Percentiles rank a stretch among this genome's conserved stretches.
Evolutionary conservation across 2,888 invertebrate species (phyloP).

Genomic region (Torymus aiolomorphi): DNA sequence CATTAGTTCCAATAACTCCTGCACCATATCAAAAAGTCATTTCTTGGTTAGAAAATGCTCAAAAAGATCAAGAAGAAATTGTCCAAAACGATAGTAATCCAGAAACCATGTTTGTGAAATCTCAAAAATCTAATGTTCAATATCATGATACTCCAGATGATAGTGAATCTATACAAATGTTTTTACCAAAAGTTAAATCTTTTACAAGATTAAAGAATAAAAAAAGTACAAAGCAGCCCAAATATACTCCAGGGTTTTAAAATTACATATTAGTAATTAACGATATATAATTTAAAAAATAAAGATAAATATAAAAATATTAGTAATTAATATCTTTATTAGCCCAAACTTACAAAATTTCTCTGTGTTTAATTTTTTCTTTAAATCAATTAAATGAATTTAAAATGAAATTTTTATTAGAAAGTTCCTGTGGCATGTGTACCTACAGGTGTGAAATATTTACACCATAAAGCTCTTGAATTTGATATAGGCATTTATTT

Average conservation of each 20-base stretch:
- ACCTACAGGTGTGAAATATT: conserved; percentile 96
- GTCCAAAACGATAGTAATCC: background rate
- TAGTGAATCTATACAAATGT: conserved; percentile 60
- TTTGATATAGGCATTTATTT: conserved; percentile 98
- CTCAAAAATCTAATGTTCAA: conserved; percentile 28
- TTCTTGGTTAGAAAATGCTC: conserved; percentile 68
- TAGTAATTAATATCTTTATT: conserved; percentile 3
- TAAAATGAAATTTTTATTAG: conserved; percentile 76
- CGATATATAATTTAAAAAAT: too few species aligned
- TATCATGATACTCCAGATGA: conserved; percentile 59
- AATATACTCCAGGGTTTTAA: conserved; percentile 64
- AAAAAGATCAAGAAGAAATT: conserved; percentile 58
- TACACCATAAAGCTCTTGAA: conserved; percentile 92
- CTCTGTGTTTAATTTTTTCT: conserved; percentile 34
- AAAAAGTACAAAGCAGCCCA: conserved; percentile 58
- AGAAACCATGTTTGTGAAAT: background rate
- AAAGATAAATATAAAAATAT: too few species aligned
- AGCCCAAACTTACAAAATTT: conserved; percentile 23
- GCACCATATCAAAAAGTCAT: conserved; percentile 70
- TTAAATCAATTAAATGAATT: background rate
- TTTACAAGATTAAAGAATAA: conserved; percentile 56
- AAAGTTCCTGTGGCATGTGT: conserved; percentile 94
- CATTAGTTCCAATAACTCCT: conserved; percentile 60
- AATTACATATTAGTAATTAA: too few species aligned
- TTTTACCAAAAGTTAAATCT: conserved; percentile 65